Conservation (phyloP, 2,113 vertebrate species). For the Trachemys scripta region DNA sequence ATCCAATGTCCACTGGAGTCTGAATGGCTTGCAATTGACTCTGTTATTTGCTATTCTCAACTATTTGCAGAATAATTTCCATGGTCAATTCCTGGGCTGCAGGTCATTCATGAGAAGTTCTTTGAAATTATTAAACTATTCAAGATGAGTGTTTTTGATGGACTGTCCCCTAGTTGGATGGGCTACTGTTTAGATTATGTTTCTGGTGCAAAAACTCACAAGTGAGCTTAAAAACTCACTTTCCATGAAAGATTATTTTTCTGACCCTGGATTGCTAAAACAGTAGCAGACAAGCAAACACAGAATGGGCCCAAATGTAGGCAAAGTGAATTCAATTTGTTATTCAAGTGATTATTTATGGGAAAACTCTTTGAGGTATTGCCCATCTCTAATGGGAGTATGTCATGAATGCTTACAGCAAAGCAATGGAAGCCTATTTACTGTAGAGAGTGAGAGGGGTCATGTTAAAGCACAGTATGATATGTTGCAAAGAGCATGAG, state of each 20-base stretch:
- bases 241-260: background rate
- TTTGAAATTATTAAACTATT: background rate
- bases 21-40: background rate
- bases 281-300: background rate
- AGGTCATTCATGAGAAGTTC: background rate
- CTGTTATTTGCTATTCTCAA: too few relatives aligned
- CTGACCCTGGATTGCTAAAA: background rate
- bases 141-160: background rate
- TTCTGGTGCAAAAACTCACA: background rate
- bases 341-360: background rate
- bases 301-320: background rate
- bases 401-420: background rate
- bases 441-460: background rate
- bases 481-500: background rate
- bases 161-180: background rate
- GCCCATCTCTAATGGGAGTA: background rate
- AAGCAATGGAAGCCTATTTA: background rate
- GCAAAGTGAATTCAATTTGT: background rate
- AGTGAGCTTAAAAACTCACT: background rate
- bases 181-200: background rate
- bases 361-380: background rate
- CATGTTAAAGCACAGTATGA: background rate
- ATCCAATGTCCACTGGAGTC: background rate
- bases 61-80: too few relatives aligned
- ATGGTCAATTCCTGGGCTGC: background rate